These are phyloP conservation scores for Trissolcus brochymenae DNA, from an alignment of 2,888 invertebrate species.

Conservation along the genomic window DNA sequence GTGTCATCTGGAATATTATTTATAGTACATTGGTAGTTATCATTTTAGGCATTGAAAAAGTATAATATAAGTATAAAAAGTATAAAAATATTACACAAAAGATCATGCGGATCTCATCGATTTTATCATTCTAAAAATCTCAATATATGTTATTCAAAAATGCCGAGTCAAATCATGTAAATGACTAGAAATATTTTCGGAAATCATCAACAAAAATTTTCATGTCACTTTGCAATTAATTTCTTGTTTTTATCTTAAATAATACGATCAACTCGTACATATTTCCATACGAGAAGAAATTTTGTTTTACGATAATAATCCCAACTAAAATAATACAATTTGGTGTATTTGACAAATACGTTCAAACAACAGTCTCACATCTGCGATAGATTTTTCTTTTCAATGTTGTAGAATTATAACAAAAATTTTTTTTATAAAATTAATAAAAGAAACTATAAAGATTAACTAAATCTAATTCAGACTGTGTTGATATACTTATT, in stretches of 20 bases:
- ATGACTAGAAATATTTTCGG: slow-evolving; percentile 23
- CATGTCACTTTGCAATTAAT: slow-evolving; percentile 9
- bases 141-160: not conserved
- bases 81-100: slow-evolving; percentile 2
- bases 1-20: too few species aligned
- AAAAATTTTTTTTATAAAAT: not conserved
- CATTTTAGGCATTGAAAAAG: not conserved
- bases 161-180: slow-evolving; percentile 14
- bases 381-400: not conserved
- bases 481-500: not conserved
- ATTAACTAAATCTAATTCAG: not conserved
- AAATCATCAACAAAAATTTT: slow-evolving; percentile 18
- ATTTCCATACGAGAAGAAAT: slow-evolving; percentile 3
- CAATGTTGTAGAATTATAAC: not conserved
- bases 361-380: slow-evolving; percentile 1
- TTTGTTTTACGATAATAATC: slow-evolving; percentile 5
- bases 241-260: slow-evolving; percentile 18
- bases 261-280: slow-evolving; percentile 9
- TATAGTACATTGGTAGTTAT: not conserved
- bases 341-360: slow-evolving; percentile 22
- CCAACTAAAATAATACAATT: slow-evolving; percentile 1
- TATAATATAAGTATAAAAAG: not conserved
- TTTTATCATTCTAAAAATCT: not conserved
- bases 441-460: not conserved
- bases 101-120: not conserved